Evolutionary conservation across 92 coral and sea anemone genomes (phyloP).

Genomic region (Paragorgia papillata): DNA sequence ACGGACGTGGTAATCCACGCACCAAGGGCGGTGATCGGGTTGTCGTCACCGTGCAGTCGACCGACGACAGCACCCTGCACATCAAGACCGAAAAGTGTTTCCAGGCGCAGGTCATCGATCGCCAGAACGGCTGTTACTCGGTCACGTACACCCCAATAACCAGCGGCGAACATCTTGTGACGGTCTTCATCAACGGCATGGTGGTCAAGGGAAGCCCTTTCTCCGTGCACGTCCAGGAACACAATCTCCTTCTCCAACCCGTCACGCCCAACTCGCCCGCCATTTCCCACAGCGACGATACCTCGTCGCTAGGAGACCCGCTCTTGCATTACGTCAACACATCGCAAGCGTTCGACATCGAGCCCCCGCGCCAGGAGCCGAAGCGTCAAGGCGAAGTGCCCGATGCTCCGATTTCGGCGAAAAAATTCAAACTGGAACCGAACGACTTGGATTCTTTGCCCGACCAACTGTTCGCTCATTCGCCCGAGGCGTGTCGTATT

Average conservation of each 20-base stretch:
- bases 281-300: constrained; percentile 11
- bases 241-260: neutral
- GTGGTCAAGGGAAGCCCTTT: constrained; percentile 45
- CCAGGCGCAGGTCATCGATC: constrained; percentile 43
- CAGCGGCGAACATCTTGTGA: constrained; percentile 38
- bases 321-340: constrained; percentile 27
- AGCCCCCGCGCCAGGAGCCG: neutral
- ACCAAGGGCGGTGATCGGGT: constrained; percentile 36
- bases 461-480: constrained; percentile 42
- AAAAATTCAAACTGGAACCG: constrained; percentile 40
- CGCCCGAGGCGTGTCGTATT: constrained; percentile 17
- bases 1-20: constrained; percentile 36
- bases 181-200: constrained; percentile 45
- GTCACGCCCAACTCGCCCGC: neutral
- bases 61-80: constrained; percentile 36
- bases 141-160: constrained; percentile 36
- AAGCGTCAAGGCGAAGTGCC: constrained; percentile 18
- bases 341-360: constrained; percentile 24
- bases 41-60: constrained; percentile 37
- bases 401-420: constrained; percentile 2
- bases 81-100: constrained; percentile 35
- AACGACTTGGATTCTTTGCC: constrained; percentile 41
- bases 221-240: constrained; percentile 40
- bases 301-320: constrained; percentile 27
- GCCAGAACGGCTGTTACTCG: constrained; percentile 41